A percentile compares a stretch with the other conserved stretches of the same genome.
phyloP scores from a whole-genome alignment of 37 sponge, comb jelly and placozoan species.

The Spongilla lacustris region DNA sequence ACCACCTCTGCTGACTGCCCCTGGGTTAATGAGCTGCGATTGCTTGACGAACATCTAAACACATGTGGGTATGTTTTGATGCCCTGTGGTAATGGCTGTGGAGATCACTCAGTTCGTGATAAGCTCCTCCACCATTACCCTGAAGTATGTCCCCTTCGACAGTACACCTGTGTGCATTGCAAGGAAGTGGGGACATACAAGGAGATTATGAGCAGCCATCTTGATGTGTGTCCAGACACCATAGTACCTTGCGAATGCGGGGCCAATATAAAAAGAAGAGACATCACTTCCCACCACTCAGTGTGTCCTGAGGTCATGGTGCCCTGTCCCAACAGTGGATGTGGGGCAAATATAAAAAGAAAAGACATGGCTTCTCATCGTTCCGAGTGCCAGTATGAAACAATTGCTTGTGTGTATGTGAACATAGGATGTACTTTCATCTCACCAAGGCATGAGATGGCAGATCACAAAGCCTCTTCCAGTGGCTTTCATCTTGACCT shows the following conservation, averaged over 20 bases:
- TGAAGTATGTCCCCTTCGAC: slow-evolving; percentile 6
- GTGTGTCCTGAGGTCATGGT: no score
- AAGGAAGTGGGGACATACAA: slow-evolving; percentile 14
- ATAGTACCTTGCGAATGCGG: no score
- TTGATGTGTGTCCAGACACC: slow-evolving; percentile 13
- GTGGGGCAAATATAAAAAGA: no score
- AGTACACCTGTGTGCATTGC: slow-evolving; percentile 31
- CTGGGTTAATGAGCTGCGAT: slow-evolving; percentile 34
- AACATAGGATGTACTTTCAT: no score
- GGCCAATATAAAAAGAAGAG: no score
- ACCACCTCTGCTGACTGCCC: slow-evolving; percentile 8
- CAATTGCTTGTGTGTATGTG: no score
- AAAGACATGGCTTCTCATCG: slow-evolving; percentile 10
- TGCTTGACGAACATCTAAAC: neutral
- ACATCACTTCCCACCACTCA: no score
- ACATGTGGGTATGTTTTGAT: slow-evolving; percentile 4
- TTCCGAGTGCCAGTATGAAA: no score
- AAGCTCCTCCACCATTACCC: neutral
- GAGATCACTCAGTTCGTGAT: neutral
- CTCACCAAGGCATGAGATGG: no score
- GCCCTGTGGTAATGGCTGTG: slow-evolving; percentile 30
- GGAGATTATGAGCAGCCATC: slow-evolving; percentile 24
- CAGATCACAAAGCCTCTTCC: no score
- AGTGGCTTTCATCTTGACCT: no score
- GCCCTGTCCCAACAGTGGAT: slow-evolving; percentile 21